These are phyloP conservation scores for Etia nguti DNA, from an alignment of 2,113 vertebrate species.

Conservation along the genomic window DNA sequence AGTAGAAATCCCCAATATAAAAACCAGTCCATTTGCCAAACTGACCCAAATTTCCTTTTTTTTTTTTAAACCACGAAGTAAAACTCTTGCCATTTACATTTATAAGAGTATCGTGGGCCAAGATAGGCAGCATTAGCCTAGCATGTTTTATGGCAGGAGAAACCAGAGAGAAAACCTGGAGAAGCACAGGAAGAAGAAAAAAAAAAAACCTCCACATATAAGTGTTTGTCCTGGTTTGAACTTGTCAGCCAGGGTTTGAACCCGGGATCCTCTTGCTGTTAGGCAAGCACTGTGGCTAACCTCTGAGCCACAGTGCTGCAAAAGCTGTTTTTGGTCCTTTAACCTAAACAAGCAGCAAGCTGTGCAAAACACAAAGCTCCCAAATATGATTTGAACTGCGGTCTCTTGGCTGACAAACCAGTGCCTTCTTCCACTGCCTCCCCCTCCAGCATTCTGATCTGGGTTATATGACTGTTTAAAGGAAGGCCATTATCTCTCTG, in stretches of 20 bases:
- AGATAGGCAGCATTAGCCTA: background rate
- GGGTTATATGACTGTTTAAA: background rate
- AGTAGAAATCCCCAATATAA: background rate
- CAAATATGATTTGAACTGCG: background rate
- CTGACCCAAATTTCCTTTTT: background rate
- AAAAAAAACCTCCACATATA: background rate
- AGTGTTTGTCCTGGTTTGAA: background rate
- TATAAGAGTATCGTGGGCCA: background rate
- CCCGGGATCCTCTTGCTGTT: background rate
- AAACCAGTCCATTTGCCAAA: background rate
- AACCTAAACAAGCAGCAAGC: background rate
- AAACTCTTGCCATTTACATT: background rate
- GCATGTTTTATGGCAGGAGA: background rate
- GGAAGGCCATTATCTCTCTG: background rate
- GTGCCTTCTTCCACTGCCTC: background rate
- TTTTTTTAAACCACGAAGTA: background rate
- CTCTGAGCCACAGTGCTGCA: background rate
- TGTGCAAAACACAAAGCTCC: background rate
- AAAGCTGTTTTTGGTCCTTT: background rate
- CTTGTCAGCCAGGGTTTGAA: background rate
- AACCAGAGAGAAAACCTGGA: background rate
- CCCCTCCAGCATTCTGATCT: background rate
- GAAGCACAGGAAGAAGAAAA: background rate
- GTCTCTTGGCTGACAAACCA: background rate
- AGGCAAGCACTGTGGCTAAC: background rate